Percentiles rank a stretch among this genome's conserved stretches.
Conservation (phyloP, 2,113 vertebrate species). For the Prunella fulvescens region DNA sequence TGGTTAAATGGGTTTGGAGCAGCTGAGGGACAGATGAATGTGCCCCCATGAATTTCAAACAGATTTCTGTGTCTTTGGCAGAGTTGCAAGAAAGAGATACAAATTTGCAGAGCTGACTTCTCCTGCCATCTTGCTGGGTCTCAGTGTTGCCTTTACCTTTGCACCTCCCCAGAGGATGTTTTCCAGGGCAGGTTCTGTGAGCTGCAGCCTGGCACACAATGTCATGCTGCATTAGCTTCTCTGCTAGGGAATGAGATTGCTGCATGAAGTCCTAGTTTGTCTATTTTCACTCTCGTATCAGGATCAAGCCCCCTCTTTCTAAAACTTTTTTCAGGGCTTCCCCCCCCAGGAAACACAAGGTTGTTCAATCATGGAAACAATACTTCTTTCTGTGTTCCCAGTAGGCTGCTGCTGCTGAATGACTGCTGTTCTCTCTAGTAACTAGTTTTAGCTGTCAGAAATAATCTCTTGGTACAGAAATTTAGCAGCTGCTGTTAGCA, state of each 20-base stretch:
- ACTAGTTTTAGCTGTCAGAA: not conserved
- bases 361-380: not conserved
- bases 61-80: not conserved
- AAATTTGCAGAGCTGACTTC: not conserved
- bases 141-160: not conserved
- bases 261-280: not conserved
- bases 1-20: conserved; percentile 38
- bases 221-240: not conserved
- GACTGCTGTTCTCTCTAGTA: not conserved
- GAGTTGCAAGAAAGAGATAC: not conserved
- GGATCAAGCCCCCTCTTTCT: not conserved
- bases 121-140: not conserved
- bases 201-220: not conserved
- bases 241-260: not conserved
- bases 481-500: not conserved
- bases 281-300: not conserved
- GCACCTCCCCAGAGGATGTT: not conserved
- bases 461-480: not conserved
- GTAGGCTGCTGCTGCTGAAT: not conserved
- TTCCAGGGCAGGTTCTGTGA: not conserved
- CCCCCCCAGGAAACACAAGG: not conserved
- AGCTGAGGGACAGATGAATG: conserved; percentile 17
- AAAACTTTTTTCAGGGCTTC: not conserved
- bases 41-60: conserved; percentile 51
- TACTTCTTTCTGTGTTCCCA: not conserved